A percentile compares a stretch with the other conserved stretches of the same genome.
Evolutionary conservation across 2,797 vertebrate genomes (phyloP).

Genomic region (Hozukius guyotensis): DNA sequence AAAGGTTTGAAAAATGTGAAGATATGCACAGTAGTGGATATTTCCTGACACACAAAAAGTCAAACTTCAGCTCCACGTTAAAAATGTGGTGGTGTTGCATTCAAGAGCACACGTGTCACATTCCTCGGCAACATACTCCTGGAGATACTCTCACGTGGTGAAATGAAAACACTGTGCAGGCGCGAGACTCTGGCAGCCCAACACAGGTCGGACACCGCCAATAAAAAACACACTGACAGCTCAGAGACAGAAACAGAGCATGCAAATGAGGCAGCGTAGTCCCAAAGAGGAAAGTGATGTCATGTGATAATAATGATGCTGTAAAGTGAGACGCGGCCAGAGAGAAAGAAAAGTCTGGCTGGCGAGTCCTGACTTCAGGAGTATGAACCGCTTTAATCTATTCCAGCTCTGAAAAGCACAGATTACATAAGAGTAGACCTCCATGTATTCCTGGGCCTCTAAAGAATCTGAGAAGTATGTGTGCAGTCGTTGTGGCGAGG

Average conservation of each 20-base stretch:
- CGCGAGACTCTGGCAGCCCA: slow-evolving; percentile 53
- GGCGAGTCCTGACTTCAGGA: slow-evolving; percentile 43
- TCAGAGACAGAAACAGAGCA: slow-evolving; percentile 40
- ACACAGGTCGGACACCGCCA: slow-evolving; percentile 46
- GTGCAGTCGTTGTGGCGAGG: slow-evolving; percentile 48
- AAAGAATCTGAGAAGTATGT: slow-evolving; percentile 55
- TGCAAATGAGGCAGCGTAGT: slow-evolving; percentile 39
- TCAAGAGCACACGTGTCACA: slow-evolving; percentile 26
- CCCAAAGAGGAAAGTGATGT: slow-evolving; percentile 71
- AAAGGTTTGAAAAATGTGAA: neutral
- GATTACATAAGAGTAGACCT: slow-evolving; percentile 74
- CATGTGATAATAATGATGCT: slow-evolving; percentile 67
- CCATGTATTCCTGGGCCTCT: slow-evolving; percentile 61
- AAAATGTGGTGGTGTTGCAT: neutral
- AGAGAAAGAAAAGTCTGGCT: slow-evolving; percentile 46
- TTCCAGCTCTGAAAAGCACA: slow-evolving; percentile 65
- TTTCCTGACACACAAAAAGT: neutral
- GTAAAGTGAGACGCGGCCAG: slow-evolving; percentile 56
- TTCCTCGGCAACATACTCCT: slow-evolving; percentile 36
- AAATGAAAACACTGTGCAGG: slow-evolving; percentile 54
- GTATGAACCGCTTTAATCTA: slow-evolving; percentile 66
- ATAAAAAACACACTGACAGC: slow-evolving; percentile 64
- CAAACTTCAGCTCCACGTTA: neutral
- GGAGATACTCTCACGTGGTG: slow-evolving; percentile 23
- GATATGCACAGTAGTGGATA: neutral